These are phyloP conservation scores for Myocastor coypus DNA, from an alignment of 2,113 vertebrate genomes.

Conservation along the genomic window DNA sequence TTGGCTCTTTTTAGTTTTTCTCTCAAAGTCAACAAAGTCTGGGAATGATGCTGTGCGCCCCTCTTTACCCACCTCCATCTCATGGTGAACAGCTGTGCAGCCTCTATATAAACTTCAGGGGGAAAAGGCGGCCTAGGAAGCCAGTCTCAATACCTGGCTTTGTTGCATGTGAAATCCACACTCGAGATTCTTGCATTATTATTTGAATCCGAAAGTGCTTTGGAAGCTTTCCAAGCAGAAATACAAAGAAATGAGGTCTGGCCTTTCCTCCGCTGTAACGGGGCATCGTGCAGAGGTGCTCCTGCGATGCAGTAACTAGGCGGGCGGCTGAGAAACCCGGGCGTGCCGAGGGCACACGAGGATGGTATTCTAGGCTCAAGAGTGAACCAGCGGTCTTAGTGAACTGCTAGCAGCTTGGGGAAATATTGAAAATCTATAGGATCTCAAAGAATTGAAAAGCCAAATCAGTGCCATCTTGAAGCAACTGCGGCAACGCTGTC, in stretches of 20 bases:
- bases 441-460: constrained; percentile 43
- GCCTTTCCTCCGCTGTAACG: constrained; percentile 35
- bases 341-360: constrained; percentile 25
- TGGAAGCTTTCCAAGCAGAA: constrained; percentile 58
- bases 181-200: background rate
- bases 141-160: background rate
- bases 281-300: constrained; percentile 39
- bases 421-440: constrained; percentile 59
- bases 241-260: constrained; percentile 22
- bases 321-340: constrained; percentile 59
- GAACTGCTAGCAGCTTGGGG: constrained; percentile 69
- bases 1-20: constrained; percentile 23
- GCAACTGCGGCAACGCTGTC: background rate
- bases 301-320: constrained; percentile 31
- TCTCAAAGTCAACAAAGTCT: constrained; percentile 44
- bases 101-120: background rate
- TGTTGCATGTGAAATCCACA: background rate
- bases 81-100: background rate
- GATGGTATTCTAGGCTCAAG: constrained; percentile 68
- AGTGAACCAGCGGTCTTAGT: constrained; percentile 44
- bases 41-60: background rate
- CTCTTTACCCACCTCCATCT: background rate
- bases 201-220: constrained; percentile 40
- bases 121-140: background rate
- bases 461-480: background rate